Conservation (phyloP, 2,113 vertebrate genomes). For the Pedionomus torquatus region DNA sequence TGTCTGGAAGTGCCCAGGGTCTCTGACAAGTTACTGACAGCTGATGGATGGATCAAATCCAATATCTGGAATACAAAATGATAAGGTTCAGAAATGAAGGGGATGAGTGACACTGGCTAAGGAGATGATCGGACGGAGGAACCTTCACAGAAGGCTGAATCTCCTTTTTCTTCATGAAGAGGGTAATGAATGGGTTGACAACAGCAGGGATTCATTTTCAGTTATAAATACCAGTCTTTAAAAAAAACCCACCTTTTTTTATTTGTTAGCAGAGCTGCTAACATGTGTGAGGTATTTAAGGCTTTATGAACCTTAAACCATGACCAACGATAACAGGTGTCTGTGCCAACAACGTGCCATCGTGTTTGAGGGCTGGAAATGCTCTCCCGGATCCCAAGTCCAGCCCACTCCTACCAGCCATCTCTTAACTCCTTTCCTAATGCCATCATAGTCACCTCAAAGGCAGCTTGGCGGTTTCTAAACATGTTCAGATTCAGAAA, state of each 20-base stretch:
- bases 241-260: background rate
- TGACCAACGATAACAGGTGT: fast-evolving
- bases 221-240: background rate
- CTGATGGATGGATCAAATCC: conserved; percentile 43
- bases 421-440: background rate
- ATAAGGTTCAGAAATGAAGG: background rate
- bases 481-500: background rate
- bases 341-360: background rate
- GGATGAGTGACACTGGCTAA: conserved; percentile 4
- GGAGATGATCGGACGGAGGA: background rate
- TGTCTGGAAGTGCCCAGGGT: background rate
- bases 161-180: background rate
- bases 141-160: background rate
- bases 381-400: background rate
- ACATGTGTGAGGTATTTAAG: background rate
- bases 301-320: background rate
- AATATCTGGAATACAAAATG: background rate
- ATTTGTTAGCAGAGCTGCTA: background rate
- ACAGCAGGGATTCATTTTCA: background rate
- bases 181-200: background rate
- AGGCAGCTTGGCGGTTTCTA: background rate
- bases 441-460: background rate
- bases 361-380: background rate
- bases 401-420: background rate
- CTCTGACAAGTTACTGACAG: background rate